Conservation (phyloP, 2,113 vertebrate species). For the Brienomyrus longianalis region DNA sequence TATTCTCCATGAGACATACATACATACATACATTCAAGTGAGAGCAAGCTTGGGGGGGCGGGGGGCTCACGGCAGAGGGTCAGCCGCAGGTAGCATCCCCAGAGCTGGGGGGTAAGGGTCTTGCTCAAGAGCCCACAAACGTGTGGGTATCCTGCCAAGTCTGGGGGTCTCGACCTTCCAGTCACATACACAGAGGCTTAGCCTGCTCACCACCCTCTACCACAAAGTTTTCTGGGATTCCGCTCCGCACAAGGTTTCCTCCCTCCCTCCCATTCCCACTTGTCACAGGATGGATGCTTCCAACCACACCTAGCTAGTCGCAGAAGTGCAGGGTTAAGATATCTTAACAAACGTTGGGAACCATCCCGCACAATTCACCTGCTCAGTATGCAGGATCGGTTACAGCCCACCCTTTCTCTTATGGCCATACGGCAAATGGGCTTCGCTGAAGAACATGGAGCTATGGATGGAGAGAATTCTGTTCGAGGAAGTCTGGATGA, state of each 20-base stretch:
- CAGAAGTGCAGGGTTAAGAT: not conserved
- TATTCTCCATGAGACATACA: not conserved
- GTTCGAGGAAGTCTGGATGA: slow-evolving; percentile 21
- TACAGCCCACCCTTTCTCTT: slow-evolving; percentile 6
- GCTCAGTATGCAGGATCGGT: slow-evolving; percentile 26
- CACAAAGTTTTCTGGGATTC: not conserved
- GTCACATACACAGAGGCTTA: not conserved
- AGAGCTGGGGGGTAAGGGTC: not conserved
- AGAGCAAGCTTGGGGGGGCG: not conserved
- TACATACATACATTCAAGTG: not conserved
- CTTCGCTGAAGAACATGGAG: slow-evolving; percentile 25
- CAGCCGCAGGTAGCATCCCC: not conserved
- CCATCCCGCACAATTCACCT: slow-evolving; percentile 15
- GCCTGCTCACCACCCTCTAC: not conserved
- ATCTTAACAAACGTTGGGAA: slow-evolving; percentile 27
- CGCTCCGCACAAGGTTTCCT: slow-evolving; percentile 28
- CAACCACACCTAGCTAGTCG: not conserved
- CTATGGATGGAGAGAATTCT: slow-evolving; percentile 29
- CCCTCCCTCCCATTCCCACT: not conserved
- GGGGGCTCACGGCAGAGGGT: not conserved
- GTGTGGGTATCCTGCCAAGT: not conserved
- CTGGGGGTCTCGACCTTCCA: not conserved
- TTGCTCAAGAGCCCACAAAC: not conserved
- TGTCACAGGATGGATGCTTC: slow-evolving; percentile 29
- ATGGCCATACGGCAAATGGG: slow-evolving; percentile 16